These are phyloP conservation scores for Clunio marinus DNA, from an alignment of 2,888 invertebrate genomes.

Conservation along the genomic window DNA sequence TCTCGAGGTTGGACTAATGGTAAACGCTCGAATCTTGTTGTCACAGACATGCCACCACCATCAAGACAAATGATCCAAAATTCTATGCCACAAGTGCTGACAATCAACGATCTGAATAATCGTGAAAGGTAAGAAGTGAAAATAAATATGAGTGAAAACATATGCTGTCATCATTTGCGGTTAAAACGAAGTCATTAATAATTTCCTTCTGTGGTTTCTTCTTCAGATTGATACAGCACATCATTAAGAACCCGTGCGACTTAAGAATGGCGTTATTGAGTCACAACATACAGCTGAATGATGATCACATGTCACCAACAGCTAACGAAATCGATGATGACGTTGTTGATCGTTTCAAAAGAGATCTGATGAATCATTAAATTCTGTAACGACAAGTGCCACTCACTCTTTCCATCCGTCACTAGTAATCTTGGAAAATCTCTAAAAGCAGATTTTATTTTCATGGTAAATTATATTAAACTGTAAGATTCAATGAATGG, in stretches of 20 bases:
- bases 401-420: background rate
- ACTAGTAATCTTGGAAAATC: background rate
- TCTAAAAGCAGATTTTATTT: background rate
- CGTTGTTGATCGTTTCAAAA: conserved; percentile 21
- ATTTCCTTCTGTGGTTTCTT: conserved; percentile 5
- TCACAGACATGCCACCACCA: conserved; percentile 23
- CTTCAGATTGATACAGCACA: conserved; percentile 33
- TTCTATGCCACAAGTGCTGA: conserved; percentile 1
- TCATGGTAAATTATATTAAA: background rate
- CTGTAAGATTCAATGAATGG: conserved; percentile 9
- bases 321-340: conserved; percentile 21
- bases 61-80: conserved; percentile 34
- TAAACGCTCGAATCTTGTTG: conserved; percentile 51
- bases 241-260: conserved; percentile 34
- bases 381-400: conserved; percentile 11
- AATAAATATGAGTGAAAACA: background rate
- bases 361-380: conserved; percentile 18
- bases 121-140: conserved; percentile 31
- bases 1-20: conserved; percentile 75
- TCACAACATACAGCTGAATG: conserved; percentile 14
- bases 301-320: conserved; percentile 19
- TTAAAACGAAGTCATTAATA: conserved; percentile 18
- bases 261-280: conserved; percentile 29
- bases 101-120: conserved; percentile 29
- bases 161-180: background rate